Base-by-base conservation (phyloP, 92 coral and sea anemone genomes). In the Blastomussa wellsi region DNA sequence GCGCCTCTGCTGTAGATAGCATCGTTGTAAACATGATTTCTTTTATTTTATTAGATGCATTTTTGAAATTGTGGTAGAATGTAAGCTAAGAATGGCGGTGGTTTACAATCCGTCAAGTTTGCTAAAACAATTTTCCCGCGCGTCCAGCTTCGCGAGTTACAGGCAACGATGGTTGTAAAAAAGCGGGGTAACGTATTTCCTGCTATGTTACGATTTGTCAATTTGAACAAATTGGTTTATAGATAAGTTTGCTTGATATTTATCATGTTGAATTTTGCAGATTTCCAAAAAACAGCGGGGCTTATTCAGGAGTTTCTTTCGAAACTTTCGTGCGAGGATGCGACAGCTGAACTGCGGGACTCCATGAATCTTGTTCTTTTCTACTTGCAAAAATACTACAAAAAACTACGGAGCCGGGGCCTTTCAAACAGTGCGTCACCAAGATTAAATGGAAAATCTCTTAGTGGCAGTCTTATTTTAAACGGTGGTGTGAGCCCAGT, bases 271-370 rank as follows among this genome's bases (percentile, higher is more conserved):
- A 32, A 77, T 81, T 37, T 70, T 71, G 20, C 86, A 84, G 98
- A 96, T 81, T 96, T 96, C 52, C 98, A 92, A 80, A 96, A 95
- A 88, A 87, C 93, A 57, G 90, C 98, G 26, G 89, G 87, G 66
- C 90, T 85, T 32, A 86, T 94, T 29, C 94, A 89, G 76, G 98
- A 96, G 79, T 94, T 96, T 79, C 91, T 94, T 42, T 79, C 88
- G 29, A 92, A 92, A 85, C 84, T 96, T 68, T 76, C 98, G 7
- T 92, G 98, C 75, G 92, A 92, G 17, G 98, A 92, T 41, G 86
- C 88, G 29, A 94, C 98, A 20, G 98, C 98, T 35, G 95, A 90
- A 83, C 89, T 96, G 38, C 90, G 98, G 55, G 98, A 96, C 79
- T 86, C 98, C 8, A 79, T 96, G 90, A 89, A 94, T 71, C 88